These are phyloP conservation scores for Microcebus murinus DNA, from an alignment of 2,113 vertebrate species.

Conservation along the genomic window DNA sequence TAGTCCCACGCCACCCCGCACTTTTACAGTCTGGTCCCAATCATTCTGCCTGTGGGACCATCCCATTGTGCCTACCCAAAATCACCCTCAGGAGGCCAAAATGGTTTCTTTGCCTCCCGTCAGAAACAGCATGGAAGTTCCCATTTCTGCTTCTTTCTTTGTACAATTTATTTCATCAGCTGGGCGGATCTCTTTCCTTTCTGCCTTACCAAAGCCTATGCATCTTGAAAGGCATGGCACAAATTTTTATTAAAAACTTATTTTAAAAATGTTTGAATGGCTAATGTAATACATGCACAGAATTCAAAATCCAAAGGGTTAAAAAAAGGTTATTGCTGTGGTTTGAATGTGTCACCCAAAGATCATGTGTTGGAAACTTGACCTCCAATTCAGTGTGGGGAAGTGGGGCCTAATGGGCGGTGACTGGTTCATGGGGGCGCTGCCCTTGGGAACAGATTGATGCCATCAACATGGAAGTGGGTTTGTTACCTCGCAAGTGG, in stretches of 20 bases:
- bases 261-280: not conserved
- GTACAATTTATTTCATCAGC: not conserved
- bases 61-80: not conserved
- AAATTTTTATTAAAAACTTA: not conserved
- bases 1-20: accelerated
- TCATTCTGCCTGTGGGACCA: not conserved
- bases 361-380: not conserved
- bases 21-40: not conserved
- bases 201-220: not conserved
- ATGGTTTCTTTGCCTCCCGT: not conserved
- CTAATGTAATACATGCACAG: not conserved
- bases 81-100: not conserved
- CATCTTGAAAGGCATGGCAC: not conserved
- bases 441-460: not conserved
- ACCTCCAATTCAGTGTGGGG: not conserved
- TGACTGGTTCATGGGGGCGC: not conserved
- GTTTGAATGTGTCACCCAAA: not conserved
- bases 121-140: not conserved
- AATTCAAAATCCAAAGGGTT: not conserved
- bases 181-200: not conserved
- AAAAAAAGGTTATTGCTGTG: not conserved
- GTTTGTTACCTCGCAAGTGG: no score
- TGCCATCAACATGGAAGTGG: not conserved
- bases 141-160: not conserved
- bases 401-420: not conserved